phyloP scores from a whole-genome alignment of 2,113 vertebrate species.

The Apteryx owenii region DNA sequence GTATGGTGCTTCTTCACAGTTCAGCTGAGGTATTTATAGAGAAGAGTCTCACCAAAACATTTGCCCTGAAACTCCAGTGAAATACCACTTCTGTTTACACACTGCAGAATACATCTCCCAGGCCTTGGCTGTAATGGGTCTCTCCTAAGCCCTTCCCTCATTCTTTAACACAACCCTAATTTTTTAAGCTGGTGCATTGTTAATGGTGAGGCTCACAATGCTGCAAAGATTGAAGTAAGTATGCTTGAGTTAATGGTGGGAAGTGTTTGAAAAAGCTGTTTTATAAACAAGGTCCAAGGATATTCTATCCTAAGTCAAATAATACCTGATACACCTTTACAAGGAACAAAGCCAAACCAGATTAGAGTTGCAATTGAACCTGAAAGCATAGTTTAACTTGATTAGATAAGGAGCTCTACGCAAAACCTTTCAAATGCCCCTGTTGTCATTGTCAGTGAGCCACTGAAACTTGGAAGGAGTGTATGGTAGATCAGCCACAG shows the following conservation, averaged over 20 bases:
- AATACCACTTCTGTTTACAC: not conserved
- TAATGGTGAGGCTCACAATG: not conserved
- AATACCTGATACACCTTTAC: not conserved
- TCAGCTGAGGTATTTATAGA: accelerated
- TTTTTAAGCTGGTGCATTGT: not conserved
- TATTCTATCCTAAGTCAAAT: slow-evolving; percentile 41
- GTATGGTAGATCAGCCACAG: not conserved
- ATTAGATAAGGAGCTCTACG: not conserved
- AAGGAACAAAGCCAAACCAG: slow-evolving; percentile 17
- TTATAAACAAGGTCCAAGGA: not conserved
- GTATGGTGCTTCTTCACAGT: accelerated
- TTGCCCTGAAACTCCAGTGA: not conserved
- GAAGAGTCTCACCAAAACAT: not conserved
- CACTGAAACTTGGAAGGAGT: not conserved
- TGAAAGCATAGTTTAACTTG: not conserved
- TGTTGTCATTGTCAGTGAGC: not conserved
- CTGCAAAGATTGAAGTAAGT: not conserved
- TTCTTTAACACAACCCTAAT: not conserved
- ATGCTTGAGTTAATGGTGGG: not conserved
- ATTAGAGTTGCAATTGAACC: not conserved
- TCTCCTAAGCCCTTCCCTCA: not conserved
- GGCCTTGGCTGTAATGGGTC: not conserved
- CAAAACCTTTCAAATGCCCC: not conserved
- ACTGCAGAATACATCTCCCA: not conserved
- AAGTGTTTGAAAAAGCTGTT: not conserved